Base-by-base conservation (phyloP, 1,140 invertebrate genomes). In the Adoxophyes honmai region DNA sequence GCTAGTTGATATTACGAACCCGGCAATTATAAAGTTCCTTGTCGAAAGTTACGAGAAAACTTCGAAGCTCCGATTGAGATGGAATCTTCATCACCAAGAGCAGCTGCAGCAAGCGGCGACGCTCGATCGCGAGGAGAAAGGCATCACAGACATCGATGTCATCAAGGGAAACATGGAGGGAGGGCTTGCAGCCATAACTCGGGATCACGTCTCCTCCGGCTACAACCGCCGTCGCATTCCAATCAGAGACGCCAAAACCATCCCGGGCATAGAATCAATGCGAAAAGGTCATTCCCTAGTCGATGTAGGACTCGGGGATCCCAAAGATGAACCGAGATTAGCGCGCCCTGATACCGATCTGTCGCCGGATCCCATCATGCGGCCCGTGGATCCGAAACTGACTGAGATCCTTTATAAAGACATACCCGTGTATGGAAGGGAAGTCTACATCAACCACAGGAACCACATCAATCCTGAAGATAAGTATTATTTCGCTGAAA, bases 21-120 rank as follows among this genome's bases (percentile, higher is more conserved):
- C 73, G 0, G 65, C 65, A 15, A 34, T 66, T 0, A 72, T 72
- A 42, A 72, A 63, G 38, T 75, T 75, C 48, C 53, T 75, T 4
- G 34, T 65, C n/a, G 69, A 75, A 52, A 66, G 18, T 34, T 72
- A 69, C 55, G 73, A 75, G 10, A 75, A 72, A 21, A 67, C 70
- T 21, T 37, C 56, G 1, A 44, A 57, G 11, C 55, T 70, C 34
- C 67, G 70, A 1, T 38, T 68, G 59, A 72, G 64, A 63, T 75
- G 72, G 72, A 71, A 67, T n/a, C 36, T 16, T 7, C 34, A 63
- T 10, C 55, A 75, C 42, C 13, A 39, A 6, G 59, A 72, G 1
- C 59, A 64, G 36, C 36, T 75, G 8, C 5, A 62, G 21, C 9
- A 68, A 14, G 66, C 73, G 1, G 69, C 73, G n/a, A 68, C 59